Evolutionary conservation across 2,113 vertebrate genomes (phyloP).

Genomic region (Stercorarius parasiticus): DNA sequence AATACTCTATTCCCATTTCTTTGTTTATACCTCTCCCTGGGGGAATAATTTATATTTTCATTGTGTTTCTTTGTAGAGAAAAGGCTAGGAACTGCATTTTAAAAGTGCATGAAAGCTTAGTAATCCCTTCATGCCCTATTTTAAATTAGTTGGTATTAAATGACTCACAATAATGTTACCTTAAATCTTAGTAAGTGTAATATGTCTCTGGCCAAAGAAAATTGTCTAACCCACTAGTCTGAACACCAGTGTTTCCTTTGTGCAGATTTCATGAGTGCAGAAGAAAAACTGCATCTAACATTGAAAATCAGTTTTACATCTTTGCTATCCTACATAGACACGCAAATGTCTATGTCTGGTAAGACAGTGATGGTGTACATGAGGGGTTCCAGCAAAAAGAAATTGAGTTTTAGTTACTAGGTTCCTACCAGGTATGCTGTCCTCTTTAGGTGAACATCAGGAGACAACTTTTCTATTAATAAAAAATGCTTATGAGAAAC

Average conservation of each 20-base stretch:
- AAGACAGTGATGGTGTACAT: background rate
- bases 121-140: background rate
- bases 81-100: background rate
- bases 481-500: background rate
- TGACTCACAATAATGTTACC: background rate
- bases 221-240: background rate
- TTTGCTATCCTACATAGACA: background rate
- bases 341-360: background rate
- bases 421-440: background rate
- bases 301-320: background rate
- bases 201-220: background rate
- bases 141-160: background rate
- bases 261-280: background rate
- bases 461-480: background rate
- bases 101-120: background rate
- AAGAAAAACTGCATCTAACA: background rate
- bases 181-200: background rate
- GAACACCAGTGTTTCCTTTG: background rate
- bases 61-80: slow-evolving; percentile 16
- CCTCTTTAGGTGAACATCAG: background rate
- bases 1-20: background rate
- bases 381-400: background rate
- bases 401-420: background rate
- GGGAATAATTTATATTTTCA: slow-evolving; percentile 23
- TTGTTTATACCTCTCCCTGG: background rate